Conservation (phyloP, 2,113 vertebrate species). For the Falcunculus frontatus region DNA sequence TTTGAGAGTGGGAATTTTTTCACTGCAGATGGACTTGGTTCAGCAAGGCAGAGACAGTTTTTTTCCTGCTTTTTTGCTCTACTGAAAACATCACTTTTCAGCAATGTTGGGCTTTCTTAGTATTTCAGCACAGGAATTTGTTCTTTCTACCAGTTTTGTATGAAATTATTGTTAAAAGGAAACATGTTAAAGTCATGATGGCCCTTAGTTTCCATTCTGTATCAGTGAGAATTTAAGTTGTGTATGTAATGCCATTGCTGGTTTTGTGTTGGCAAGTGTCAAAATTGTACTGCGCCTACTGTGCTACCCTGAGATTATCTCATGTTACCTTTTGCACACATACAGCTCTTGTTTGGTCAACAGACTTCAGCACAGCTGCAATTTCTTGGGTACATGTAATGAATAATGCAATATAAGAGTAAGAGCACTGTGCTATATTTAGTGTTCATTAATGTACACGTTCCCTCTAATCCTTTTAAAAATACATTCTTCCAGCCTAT, state of each 20-base stretch:
- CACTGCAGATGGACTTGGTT: background rate
- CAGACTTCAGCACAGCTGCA: background rate
- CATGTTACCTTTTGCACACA: background rate
- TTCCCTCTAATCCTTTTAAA: slow-evolving; percentile 17
- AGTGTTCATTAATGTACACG: background rate
- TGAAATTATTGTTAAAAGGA: background rate
- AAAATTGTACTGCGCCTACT: background rate
- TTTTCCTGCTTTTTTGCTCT: background rate
- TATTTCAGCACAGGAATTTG: background rate
- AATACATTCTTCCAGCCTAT: background rate
- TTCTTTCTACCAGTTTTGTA: background rate
- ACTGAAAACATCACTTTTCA: background rate
- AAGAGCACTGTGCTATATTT: slow-evolving; percentile 22
- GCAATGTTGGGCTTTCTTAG: background rate
- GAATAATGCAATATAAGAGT: slow-evolving; percentile 28
- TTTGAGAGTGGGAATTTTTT: background rate
- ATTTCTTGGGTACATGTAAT: background rate
- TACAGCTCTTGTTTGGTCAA: background rate
- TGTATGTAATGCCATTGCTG: background rate
- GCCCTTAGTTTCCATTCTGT: background rate
- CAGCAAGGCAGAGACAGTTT: background rate
- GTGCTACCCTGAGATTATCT: background rate
- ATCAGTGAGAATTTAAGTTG: background rate
- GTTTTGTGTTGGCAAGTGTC: background rate
- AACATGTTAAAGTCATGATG: background rate